Conservation (phyloP, 1,140 invertebrate species). For the Brachionus calyciflorus region DNA sequence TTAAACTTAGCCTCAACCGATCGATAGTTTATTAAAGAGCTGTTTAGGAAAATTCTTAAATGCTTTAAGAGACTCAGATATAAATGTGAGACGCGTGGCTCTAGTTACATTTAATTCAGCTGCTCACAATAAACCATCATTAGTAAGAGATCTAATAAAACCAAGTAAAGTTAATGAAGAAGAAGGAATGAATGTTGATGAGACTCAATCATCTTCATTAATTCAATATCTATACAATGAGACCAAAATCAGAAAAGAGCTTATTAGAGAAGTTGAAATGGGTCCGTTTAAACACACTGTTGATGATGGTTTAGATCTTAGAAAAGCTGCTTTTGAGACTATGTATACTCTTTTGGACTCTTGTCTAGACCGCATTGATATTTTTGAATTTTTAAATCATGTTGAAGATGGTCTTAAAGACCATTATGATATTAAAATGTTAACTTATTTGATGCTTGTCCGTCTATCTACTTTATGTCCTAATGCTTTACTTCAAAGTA, state of each 20-base stretch:
- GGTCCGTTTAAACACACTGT: constrained; percentile 97
- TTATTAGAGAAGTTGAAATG: constrained; percentile 98
- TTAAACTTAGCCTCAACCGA: constrained; percentile 73
- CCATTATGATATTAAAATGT: constrained; percentile 98
- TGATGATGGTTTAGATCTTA: constrained; percentile 63
- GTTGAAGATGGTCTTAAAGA: constrained; percentile 82
- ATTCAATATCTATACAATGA: constrained; percentile 91
- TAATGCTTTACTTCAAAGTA: constrained; percentile 81
- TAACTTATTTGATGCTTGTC: constrained; percentile 94
- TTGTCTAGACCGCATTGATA: constrained; percentile 88
- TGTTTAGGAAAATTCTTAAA: constrained; percentile 80
- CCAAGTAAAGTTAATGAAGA: constrained; percentile 57
- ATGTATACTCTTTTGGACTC: constrained; percentile 97
- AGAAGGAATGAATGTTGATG: background rate
- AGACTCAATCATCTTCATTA: constrained; percentile 54
- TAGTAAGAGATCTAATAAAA: constrained; percentile 85
- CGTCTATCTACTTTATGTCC: constrained; percentile 85
- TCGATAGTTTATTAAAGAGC: constrained; percentile 79
- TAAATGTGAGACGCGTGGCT: constrained; percentile 89
- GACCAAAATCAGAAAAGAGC: constrained; percentile 91
- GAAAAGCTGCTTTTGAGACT: constrained; percentile 88
- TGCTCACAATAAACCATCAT: constrained; percentile 94
- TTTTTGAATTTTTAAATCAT: constrained; percentile 92
- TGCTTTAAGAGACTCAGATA: constrained; percentile 80
- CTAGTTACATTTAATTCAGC: constrained; percentile 96